Percentiles rank a stretch among this genome's conserved stretches.
Conservation (phyloP, 1,140 invertebrate species). For the Uloborus diversus region DNA sequence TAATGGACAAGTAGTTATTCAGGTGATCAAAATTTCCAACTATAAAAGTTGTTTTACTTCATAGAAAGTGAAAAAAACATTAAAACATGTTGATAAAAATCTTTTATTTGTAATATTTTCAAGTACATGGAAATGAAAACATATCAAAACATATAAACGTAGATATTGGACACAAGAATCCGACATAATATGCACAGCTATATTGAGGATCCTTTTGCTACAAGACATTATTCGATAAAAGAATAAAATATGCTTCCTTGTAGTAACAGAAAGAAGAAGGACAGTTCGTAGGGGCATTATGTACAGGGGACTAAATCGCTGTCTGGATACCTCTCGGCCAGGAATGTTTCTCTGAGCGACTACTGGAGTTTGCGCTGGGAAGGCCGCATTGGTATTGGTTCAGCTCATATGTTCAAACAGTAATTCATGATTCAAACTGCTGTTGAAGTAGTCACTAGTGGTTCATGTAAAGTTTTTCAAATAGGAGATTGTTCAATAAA, state of each 20-base stretch:
- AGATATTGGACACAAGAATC: background rate
- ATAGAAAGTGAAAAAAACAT: too few relatives aligned
- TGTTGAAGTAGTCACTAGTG: too few relatives aligned
- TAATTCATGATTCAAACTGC: too few relatives aligned
- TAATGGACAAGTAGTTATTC: too few relatives aligned
- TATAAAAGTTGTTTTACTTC: too few relatives aligned
- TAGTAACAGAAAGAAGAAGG: constrained; percentile 4
- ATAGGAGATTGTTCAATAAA: too few relatives aligned
- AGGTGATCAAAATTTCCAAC: too few relatives aligned
- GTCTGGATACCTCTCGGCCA: background rate
- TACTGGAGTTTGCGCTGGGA: too few relatives aligned
- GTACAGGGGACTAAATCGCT: constrained; percentile 33
- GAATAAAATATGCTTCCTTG: background rate
- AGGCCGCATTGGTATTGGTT: too few relatives aligned
- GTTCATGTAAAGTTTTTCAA: too few relatives aligned
- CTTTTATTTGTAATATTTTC: background rate
- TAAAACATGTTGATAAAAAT: too few relatives aligned
- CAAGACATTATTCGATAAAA: background rate
- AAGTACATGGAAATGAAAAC: constrained; percentile 40
- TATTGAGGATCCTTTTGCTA: background rate
- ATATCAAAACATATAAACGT: background rate
- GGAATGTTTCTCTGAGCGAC: background rate
- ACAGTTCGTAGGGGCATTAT: constrained; percentile 38
- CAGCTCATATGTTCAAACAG: too few relatives aligned
- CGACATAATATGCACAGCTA: constrained; percentile 44